Conservation (phyloP, 2,888 invertebrate genomes). For the Drosophila heteroneura region DNA sequence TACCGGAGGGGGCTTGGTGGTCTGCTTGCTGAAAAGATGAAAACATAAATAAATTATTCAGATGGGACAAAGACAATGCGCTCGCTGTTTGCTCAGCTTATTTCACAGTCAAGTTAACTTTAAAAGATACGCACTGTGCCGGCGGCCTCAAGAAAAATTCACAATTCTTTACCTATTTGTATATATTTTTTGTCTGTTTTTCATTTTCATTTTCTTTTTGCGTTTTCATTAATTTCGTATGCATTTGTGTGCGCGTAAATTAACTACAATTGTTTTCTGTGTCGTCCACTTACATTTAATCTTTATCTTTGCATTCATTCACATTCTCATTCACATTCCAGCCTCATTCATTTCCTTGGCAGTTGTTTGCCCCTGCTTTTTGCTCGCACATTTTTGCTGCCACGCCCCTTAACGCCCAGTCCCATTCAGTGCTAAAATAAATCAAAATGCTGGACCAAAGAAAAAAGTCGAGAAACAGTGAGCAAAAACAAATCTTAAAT, state of each 20-base stretch:
- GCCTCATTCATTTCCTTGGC: slow-evolving; percentile 65
- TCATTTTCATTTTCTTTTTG: slow-evolving; percentile 8
- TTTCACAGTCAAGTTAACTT: slow-evolving; percentile 79
- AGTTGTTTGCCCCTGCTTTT: slow-evolving; percentile 56
- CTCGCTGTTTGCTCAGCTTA: slow-evolving; percentile 70
- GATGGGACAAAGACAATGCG: slow-evolving; percentile 77
- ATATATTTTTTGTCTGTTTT: not conserved
- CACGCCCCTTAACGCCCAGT: slow-evolving; percentile 10
- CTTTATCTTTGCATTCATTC: slow-evolving; percentile 67
- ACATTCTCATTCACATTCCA: slow-evolving; percentile 61
- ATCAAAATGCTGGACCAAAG: slow-evolving; percentile 64
- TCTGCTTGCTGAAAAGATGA: slow-evolving; percentile 30
- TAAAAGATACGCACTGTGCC: slow-evolving; percentile 61
- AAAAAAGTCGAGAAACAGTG: slow-evolving; percentile 14
- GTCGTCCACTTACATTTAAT: slow-evolving; percentile 74
- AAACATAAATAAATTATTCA: slow-evolving; percentile 78
- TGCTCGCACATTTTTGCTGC: slow-evolving; percentile 43
- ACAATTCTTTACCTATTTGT: slow-evolving; percentile 31
- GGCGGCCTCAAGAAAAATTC: slow-evolving; percentile 30
- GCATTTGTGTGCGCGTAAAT: slow-evolving; percentile 74
- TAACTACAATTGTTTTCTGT: slow-evolving; percentile 77
- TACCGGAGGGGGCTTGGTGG: not conserved
- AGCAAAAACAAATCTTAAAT: slow-evolving; percentile 77
- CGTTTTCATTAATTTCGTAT: slow-evolving; percentile 75
- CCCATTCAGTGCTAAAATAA: slow-evolving; percentile 74